A percentile compares a stretch with the other conserved stretches of the same genome.
These are phyloP conservation scores for Ctena decussata DNA, from an alignment of 2,888 invertebrate species.

Conservation along the genomic window DNA sequence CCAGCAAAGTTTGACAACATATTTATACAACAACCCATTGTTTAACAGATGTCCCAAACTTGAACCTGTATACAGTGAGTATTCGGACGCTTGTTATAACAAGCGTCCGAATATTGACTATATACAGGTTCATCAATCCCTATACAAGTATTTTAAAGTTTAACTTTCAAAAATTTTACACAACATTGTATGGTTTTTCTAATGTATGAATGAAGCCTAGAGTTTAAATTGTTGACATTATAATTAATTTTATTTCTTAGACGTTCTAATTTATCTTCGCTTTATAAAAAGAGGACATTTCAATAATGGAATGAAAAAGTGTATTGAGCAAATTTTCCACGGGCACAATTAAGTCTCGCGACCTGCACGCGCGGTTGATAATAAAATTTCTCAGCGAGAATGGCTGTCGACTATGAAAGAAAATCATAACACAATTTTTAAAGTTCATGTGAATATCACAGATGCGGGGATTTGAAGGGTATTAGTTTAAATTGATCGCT, in stretches of 20 bases:
- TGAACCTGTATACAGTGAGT: too few relatives aligned
- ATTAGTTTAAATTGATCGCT: neutral
- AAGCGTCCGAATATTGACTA: too few relatives aligned
- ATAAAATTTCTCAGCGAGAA: neutral
- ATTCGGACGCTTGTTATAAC: too few relatives aligned
- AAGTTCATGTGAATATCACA: constrained; percentile 40
- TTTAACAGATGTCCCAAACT: too few relatives aligned
- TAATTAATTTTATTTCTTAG: neutral
- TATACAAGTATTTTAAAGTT: too few relatives aligned
- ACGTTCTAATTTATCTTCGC: neutral
- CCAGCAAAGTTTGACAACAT: too few relatives aligned
- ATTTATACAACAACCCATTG: too few relatives aligned
- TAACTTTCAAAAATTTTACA: neutral
- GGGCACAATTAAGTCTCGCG: neutral
- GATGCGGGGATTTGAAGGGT: constrained; percentile 44
- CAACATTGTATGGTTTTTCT: neutral
- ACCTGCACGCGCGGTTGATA: neutral
- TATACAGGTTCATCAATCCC: too few relatives aligned
- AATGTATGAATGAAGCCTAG: neutral
- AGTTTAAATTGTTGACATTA: neutral
- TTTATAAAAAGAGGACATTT: neutral
- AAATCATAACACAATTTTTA: neutral
- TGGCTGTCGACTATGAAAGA: neutral
- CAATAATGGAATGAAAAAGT: neutral
- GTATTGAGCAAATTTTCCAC: neutral